Conservation (phyloP, 2,797 vertebrate species). For the Scolopax rusticola region DNA sequence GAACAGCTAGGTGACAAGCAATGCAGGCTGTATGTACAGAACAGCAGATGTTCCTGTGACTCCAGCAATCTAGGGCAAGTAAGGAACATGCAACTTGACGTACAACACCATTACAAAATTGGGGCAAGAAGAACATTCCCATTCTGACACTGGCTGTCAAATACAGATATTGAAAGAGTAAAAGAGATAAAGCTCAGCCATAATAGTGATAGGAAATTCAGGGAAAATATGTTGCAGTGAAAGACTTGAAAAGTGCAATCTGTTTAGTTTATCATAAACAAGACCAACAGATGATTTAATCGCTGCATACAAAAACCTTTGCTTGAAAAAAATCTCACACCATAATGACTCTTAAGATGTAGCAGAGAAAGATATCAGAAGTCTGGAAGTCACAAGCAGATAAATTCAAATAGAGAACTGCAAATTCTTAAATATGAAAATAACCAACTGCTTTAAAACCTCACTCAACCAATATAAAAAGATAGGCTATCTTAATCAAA, state of each 20-base stretch:
- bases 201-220: neutral
- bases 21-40: neutral
- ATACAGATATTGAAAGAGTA: neutral
- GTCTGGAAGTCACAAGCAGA: neutral
- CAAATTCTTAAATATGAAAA: neutral
- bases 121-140: neutral
- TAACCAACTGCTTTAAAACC: neutral
- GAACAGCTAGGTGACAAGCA: neutral
- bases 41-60: neutral
- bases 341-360: constrained; percentile 1
- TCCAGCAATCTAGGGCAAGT: neutral
- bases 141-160: neutral
- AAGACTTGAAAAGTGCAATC: constrained; percentile 61
- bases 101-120: neutral
- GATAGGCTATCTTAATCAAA: neutral
- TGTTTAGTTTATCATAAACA: constrained; percentile 56
- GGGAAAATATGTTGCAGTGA: constrained; percentile 26
- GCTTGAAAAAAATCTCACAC: constrained; percentile 19
- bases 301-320: constrained; percentile 13
- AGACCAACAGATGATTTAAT: constrained; percentile 54
- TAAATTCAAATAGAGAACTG: neutral
- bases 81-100: neutral
- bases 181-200: neutral
- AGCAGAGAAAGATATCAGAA: neutral
- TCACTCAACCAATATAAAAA: neutral